Percentiles rank a stretch among this genome's conserved stretches.
These are phyloP conservation scores for Platypus cylindrus DNA, from an alignment of 2,888 invertebrate species.

Conservation along the genomic window DNA sequence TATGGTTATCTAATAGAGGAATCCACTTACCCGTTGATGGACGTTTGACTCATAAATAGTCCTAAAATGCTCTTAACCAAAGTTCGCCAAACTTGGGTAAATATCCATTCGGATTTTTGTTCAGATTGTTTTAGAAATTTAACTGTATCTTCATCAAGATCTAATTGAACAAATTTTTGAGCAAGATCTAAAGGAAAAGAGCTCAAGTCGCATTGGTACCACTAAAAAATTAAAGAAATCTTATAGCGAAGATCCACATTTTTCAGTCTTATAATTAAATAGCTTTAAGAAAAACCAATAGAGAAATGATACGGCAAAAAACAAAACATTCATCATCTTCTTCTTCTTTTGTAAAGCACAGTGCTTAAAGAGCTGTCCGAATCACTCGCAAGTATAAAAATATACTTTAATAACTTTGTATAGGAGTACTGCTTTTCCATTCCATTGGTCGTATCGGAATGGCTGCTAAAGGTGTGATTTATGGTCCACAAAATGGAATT, in stretches of 20 bases:
- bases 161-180: slow-evolving; percentile 50
- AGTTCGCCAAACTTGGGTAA: slow-evolving; percentile 84
- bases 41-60: slow-evolving; percentile 88
- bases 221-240: slow-evolving; percentile 38
- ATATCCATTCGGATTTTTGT: slow-evolving; percentile 72
- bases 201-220: slow-evolving; percentile 55
- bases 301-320: no score
- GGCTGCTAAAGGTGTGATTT: slow-evolving; percentile 14
- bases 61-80: slow-evolving; percentile 73
- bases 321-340: no score
- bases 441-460: slow-evolving; percentile 4
- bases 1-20: no score
- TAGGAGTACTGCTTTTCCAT: slow-evolving; percentile 2
- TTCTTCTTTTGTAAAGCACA: no score
- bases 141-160: slow-evolving; percentile 60
- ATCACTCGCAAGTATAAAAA: no score
- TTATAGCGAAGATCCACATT: no score
- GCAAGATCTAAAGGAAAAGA: slow-evolving; percentile 42
- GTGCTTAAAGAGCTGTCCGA: no score
- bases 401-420: slow-evolving; percentile 15
- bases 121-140: slow-evolving; percentile 60
- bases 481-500: slow-evolving; percentile 15
- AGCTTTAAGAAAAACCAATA: no score
- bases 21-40: slow-evolving; percentile 86
- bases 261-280: no score